phyloP scores from a whole-genome alignment of 1,140 invertebrate genomes.

The Monomorium pharaonis region DNA sequence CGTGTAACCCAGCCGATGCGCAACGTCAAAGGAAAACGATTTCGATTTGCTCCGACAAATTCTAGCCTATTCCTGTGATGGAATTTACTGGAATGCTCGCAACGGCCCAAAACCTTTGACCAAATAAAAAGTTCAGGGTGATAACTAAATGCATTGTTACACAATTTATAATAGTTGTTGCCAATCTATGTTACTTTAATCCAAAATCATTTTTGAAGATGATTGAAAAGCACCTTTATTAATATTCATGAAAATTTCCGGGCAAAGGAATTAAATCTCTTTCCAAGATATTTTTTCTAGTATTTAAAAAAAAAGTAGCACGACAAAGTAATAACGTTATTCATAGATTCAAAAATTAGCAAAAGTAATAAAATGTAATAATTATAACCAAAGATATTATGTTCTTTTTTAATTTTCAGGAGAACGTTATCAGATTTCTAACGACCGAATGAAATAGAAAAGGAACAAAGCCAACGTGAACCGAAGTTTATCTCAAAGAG shows the following conservation, averaged over 20 bases:
- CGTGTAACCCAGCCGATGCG: constrained; percentile 37
- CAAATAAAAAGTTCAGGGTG: background rate
- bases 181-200: background rate
- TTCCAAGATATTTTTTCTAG: background rate
- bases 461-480: background rate
- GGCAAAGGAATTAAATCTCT: background rate
- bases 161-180: background rate
- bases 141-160: background rate
- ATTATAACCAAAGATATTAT: background rate
- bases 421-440: constrained; percentile 20
- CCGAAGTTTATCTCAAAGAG: constrained; percentile 19
- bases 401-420: background rate
- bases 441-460: background rate
- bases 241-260: background rate
- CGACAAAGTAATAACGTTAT: background rate
- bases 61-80: background rate
- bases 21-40: constrained; percentile 50
- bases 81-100: background rate
- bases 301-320: no score
- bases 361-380: background rate
- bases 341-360: background rate
- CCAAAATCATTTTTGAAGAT: background rate
- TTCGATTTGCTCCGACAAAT: constrained; percentile 46
- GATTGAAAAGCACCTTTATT: background rate
- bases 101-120: background rate